Evolutionary conservation across 92 coral and sea anemone species (phyloP).

Genomic region (Porites rus): DNA sequence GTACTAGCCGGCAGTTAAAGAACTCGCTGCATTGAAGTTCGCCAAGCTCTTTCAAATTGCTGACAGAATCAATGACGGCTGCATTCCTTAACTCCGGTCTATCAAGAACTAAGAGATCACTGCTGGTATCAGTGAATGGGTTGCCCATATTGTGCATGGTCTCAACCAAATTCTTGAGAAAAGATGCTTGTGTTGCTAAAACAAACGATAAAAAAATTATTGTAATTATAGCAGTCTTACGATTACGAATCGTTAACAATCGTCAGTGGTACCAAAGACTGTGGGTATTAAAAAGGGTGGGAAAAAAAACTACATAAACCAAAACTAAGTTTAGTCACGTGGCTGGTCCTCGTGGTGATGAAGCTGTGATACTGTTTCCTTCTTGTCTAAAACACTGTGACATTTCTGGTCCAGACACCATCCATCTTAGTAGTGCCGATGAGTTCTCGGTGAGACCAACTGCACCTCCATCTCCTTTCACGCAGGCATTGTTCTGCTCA

Average conservation of each 20-base stretch:
- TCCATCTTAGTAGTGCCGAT: constrained; percentile 3
- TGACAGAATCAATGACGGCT: neutral
- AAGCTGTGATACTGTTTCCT: neutral
- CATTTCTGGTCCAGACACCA: neutral
- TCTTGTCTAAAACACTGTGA: neutral
- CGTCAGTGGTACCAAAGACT: neutral
- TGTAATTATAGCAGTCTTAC: too few relatives aligned
- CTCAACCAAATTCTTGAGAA: neutral
- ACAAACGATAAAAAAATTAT: too few relatives aligned
- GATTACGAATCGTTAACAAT: neutral
- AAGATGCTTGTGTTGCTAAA: neutral
- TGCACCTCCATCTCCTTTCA: too few relatives aligned
- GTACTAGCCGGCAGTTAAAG: neutral
- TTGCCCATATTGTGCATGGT: neutral
- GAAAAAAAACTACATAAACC: neutral
- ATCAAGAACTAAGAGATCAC: neutral
- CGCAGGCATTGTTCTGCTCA: too few relatives aligned
- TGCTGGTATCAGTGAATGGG: neutral
- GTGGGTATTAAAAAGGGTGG: neutral
- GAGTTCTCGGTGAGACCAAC: neutral
- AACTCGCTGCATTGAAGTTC: neutral
- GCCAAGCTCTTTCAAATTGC: neutral
- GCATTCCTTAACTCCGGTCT: neutral
- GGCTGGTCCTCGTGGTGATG: neutral
- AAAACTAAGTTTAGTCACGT: neutral